Base-by-base conservation (phyloP, 37 sponge, comb jelly and placozoan species). In the Hexactinellida sp. region DNA sequence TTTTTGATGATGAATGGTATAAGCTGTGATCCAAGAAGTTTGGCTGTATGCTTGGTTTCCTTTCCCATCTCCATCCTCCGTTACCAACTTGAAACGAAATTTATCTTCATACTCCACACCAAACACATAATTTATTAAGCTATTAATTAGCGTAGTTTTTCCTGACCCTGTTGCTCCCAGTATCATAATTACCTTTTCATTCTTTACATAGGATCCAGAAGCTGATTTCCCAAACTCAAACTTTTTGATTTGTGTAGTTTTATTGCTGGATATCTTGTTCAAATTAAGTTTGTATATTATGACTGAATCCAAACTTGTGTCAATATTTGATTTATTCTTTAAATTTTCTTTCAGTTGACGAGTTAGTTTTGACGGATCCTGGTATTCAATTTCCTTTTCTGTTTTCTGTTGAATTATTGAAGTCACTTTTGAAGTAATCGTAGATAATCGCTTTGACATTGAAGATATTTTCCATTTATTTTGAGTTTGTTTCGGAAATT, bases 161-260 rank as follows among this genome's bases (percentile, higher is more conserved):
- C 89, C 89, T 23, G 89, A 38, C 0, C 89, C 89, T 0, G 89
- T 88, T 0, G 89, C 89, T 63, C 89, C 89, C 0, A 88, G 82
- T 0, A 88, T 76, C 82, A 88, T 55, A 21, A 88, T 36, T 24
- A 88, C 89, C 34, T 39, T 84, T 0, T 63, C 76, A 63, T 63
- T 63, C 30, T 13, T 41, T 41, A 13, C 13, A 13, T 7, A 63
- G 1, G 3, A 21, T 28, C 34, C 34, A 3, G 13, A 25, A 25
- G 3, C 13, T 5, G 76, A 63, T 21, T 7, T n/a, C 1, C 76
- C 76, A 7, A 63, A 25, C 13, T 63, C 76, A n/a, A 10, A 63
- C 76, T 63, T 63, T 63, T 23, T 10, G 13, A 63, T 9, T 16
- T 47, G 52, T 9, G 52, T 47, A 47, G 13, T 47, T 47, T 9